Evolutionary conservation across 1,140 invertebrate genomes (phyloP).

Genomic region (Brachionus paranguensis): DNA sequence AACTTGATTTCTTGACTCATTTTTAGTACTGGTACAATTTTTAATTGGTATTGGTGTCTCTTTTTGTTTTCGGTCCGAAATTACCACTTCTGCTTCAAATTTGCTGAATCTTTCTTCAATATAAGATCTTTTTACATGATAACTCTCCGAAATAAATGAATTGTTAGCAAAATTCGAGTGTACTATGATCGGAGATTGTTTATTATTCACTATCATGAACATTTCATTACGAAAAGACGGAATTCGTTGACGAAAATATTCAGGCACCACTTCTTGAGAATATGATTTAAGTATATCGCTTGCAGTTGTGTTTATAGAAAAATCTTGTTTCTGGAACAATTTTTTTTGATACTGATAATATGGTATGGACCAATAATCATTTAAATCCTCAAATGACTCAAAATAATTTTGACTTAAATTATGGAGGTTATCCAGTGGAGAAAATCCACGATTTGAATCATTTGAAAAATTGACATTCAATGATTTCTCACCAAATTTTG

Average conservation of each 20-base stretch:
- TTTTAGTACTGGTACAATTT: not conserved
- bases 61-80: not conserved
- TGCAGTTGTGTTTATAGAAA: constrained; percentile 10
- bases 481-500: not conserved
- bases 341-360: constrained; percentile 37
- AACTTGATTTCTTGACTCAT: not conserved
- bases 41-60: not conserved
- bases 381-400: not conserved
- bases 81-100: not conserved
- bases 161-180: not conserved
- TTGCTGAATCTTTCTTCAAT: constrained; percentile 9
- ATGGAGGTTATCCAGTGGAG: not conserved
- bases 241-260: not conserved
- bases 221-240: constrained; percentile 4
- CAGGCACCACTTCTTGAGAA: not conserved
- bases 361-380: constrained; percentile 28
- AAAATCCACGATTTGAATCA: not conserved
- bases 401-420: not conserved
- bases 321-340: constrained; percentile 16
- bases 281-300: not conserved
- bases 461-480: not conserved
- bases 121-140: not conserved
- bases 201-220: not conserved
- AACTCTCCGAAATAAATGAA: not conserved
- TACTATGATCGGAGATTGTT: not conserved